A percentile compares a stretch with the other conserved stretches of the same genome.
These are phyloP conservation scores for Polia nebulosa DNA, from an alignment of 2,888 invertebrate species.

Conservation along the genomic window DNA sequence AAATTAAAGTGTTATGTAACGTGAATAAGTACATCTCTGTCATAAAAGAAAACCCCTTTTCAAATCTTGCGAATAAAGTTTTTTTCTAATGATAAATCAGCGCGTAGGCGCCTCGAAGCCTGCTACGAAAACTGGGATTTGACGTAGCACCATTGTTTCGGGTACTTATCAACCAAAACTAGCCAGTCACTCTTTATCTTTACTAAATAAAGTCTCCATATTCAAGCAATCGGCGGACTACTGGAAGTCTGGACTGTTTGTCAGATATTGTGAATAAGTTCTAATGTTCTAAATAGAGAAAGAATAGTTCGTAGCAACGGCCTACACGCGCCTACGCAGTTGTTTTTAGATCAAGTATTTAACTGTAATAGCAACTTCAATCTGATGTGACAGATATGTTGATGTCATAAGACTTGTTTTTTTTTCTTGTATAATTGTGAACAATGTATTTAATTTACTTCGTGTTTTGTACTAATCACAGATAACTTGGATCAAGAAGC, in stretches of 20 bases:
- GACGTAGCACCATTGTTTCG: slow-evolving; percentile 28
- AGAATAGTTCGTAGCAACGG: slow-evolving; percentile 36
- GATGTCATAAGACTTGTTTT: not conserved
- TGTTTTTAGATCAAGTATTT: not conserved
- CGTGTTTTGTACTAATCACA: not conserved
- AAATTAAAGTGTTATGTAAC: not conserved
- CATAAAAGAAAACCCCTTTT: not conserved
- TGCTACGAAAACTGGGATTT: slow-evolving; percentile 39
- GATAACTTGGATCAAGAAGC: not conserved
- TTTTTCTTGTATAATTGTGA: not conserved
- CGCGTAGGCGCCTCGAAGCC: slow-evolving; percentile 33
- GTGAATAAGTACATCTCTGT: not conserved
- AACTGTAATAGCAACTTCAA: not conserved
- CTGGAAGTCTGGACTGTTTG: not conserved
- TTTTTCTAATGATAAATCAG: not conserved
- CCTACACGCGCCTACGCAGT: slow-evolving; percentile 39
- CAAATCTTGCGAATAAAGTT: not conserved
- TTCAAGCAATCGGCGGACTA: too few species aligned
- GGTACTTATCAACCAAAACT: not conserved
- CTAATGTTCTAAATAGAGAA: not conserved
- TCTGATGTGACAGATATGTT: not conserved
- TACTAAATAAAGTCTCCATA: not conserved
- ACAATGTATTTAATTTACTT: not conserved
- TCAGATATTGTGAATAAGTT: not conserved
- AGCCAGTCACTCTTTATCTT: not conserved